Conservation (phyloP, 2,113 vertebrate species). For the Leuciscus idus region DNA sequence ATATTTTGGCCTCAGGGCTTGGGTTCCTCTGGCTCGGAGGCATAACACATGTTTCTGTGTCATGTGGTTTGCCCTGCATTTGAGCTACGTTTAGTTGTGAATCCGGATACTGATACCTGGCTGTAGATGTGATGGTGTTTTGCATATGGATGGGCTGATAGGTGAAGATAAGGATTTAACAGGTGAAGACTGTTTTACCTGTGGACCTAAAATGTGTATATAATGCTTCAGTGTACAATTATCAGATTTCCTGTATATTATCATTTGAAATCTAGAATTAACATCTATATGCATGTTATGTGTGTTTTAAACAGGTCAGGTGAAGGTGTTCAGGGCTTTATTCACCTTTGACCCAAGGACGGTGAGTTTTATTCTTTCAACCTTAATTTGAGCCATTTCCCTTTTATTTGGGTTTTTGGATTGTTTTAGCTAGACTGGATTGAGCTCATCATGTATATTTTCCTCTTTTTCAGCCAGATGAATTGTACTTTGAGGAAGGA, state of each 20-base stretch:
- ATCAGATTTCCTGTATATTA: not conserved
- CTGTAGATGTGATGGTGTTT: not conserved
- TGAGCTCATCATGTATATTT: not conserved
- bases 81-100: not conserved
- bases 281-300: not conserved
- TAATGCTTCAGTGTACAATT: not conserved
- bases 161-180: not conserved
- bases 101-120: not conserved
- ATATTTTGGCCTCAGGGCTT: not conserved
- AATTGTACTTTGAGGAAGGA: conserved; percentile 97
- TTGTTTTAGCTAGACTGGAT: not conserved
- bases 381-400: no score
- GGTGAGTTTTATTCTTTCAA: conserved; percentile 75
- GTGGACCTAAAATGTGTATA: not conserved
- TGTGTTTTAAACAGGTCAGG: conserved; percentile 81
- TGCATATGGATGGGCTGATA: conserved; percentile 4
- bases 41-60: not conserved
- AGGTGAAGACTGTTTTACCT: not conserved
- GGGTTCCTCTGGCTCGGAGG: not conserved
- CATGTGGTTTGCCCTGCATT: not conserved
- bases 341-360: conserved; percentile 97
- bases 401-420: not conserved
- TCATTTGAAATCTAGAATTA: not conserved
- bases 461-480: conserved; percentile 85
- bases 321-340: conserved; percentile 94